Evolutionary conservation across 2,888 invertebrate genomes (phyloP).

Genomic region (Merodon equestris): DNA sequence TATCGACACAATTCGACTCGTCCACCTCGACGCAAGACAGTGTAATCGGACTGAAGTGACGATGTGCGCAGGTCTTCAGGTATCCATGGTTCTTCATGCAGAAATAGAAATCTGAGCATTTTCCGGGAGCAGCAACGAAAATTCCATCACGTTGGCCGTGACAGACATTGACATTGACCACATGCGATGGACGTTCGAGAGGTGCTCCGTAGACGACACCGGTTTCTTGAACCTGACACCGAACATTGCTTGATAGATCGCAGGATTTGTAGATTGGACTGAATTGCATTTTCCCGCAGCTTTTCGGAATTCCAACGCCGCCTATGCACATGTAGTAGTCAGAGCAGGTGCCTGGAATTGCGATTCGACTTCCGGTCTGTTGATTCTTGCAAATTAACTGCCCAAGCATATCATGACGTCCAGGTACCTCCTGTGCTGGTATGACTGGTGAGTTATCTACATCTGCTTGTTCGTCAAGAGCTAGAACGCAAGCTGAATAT

Average conservation of each 20-base stretch:
- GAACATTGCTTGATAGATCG: constrained; percentile 36
- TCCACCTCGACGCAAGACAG: constrained; percentile 33
- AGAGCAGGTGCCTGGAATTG: constrained; percentile 70
- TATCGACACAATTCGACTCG: constrained; percentile 37
- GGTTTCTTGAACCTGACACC: constrained; percentile 3
- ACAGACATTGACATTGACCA: constrained; percentile 71
- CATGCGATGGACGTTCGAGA: not conserved
- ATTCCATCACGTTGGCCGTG: constrained; percentile 71
- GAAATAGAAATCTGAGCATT: constrained; percentile 74
- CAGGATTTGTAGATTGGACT: constrained; percentile 31
- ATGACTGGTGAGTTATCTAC: not conserved
- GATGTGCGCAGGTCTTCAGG: constrained; percentile 68
- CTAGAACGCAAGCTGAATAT: constrained; percentile 2
- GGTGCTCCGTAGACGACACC: not conserved
- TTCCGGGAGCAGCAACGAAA: constrained; percentile 73
- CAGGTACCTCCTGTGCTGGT: constrained; percentile 22
- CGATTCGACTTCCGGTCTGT: constrained; percentile 67
- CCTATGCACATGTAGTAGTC: constrained; percentile 71
- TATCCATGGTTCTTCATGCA: constrained; percentile 71
- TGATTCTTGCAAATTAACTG: constrained; percentile 63
- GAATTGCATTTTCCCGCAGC: constrained; percentile 43
- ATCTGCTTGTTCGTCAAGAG: not conserved
- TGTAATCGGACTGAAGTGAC: constrained; percentile 46
- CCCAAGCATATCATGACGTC: constrained; percentile 16
- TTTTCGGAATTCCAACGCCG: constrained; percentile 29